Conservation (phyloP, 2,888 invertebrate genomes). For the Hirtodrosophila histrioides region DNA sequence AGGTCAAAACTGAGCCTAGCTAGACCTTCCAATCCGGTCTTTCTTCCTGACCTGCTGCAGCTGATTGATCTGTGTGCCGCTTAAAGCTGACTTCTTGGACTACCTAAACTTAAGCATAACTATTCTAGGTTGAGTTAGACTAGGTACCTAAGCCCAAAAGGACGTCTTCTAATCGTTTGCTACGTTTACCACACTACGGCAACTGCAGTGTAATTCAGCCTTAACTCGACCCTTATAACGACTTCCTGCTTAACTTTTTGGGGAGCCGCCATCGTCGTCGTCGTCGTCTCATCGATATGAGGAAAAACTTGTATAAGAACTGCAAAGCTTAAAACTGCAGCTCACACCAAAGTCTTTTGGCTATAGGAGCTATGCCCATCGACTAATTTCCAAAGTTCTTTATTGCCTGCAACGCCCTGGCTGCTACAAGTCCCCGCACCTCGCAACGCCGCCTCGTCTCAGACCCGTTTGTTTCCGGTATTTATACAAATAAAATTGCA, state of each 20-base stretch:
- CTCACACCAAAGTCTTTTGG: constrained; percentile 35
- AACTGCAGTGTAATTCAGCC: constrained; percentile 47
- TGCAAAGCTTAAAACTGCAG: constrained; percentile 41
- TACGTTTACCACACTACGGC: constrained; percentile 9
- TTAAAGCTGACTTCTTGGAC: too few species aligned
- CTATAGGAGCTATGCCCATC: constrained; percentile 50
- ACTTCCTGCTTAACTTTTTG: constrained; percentile 74
- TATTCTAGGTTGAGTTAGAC: not conserved
- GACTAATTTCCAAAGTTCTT: constrained; percentile 79
- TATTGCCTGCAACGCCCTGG: constrained; percentile 77
- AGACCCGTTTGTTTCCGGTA: constrained; percentile 76
- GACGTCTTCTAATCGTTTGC: constrained; percentile 19
- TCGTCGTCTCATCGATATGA: constrained; percentile 64
- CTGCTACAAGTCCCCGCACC: constrained; percentile 6
- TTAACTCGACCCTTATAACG: constrained; percentile 67
- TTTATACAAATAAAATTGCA: constrained; percentile 80
- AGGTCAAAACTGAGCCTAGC: too few species aligned
- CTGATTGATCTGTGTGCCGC: too few species aligned
- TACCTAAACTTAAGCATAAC: not conserved
- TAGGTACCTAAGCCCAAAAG: not conserved
- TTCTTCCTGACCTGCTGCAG: too few species aligned
- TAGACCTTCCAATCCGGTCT: too few species aligned
- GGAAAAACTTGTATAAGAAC: constrained; percentile 52
- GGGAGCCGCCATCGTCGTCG: constrained; percentile 8
- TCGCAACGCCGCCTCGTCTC: constrained; percentile 3